A percentile compares a stretch with the other conserved stretches of the same genome.
phyloP scores from a whole-genome alignment of 2,797 vertebrate species.

The Hirundo rustica region DNA sequence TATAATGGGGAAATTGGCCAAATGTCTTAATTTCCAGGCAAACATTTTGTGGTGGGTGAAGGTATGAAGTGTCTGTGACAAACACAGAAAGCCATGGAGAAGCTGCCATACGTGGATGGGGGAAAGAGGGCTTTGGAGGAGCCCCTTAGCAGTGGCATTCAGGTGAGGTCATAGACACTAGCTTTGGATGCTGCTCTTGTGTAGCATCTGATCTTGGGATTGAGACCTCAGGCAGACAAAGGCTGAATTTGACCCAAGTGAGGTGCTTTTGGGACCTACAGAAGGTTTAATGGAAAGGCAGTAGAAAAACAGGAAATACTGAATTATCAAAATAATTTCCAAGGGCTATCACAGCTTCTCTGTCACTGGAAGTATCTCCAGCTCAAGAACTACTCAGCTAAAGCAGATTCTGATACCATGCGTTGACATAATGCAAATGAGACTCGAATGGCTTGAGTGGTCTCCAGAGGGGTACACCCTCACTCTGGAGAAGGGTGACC shows the following conservation, averaged over 20 bases:
- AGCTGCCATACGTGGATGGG: rapidly evolving
- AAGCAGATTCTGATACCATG: neutral
- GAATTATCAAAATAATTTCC: neutral
- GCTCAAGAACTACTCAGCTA: neutral
- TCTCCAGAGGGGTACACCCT: neutral
- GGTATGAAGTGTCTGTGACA: neutral
- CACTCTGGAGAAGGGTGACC: neutral
- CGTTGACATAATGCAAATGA: neutral
- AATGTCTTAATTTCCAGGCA: neutral
- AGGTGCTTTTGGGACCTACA: neutral
- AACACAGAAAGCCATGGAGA: neutral
- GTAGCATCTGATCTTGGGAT: neutral
- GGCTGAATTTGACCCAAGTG: rapidly evolving
- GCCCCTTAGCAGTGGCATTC: neutral
- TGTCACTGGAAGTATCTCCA: neutral
- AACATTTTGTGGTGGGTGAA: neutral
- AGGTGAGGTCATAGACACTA: neutral
- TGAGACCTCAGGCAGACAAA: neutral
- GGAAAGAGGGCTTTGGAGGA: neutral
- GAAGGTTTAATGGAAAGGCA: neutral
- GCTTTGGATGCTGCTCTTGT: neutral
- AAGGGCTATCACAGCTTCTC: neutral
- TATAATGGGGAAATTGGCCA: neutral
- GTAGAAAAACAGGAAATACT: neutral
- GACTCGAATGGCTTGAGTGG: rapidly evolving